Conservation (phyloP, 2,888 invertebrate species). For the Hirtodrosophila histrioides region DNA sequence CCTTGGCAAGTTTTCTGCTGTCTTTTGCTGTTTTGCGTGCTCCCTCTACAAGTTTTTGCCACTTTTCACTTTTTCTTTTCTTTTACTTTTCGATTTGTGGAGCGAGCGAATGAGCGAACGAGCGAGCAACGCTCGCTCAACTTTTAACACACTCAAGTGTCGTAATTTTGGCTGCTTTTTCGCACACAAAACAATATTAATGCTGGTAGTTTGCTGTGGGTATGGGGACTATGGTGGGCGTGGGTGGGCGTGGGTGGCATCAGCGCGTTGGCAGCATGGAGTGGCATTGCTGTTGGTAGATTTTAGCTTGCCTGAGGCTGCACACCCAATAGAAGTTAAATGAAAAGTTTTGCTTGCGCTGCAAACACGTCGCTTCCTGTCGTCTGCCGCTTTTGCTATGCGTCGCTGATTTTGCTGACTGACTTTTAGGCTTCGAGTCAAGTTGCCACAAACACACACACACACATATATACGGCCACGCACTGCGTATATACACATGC, state of each 20-base stretch:
- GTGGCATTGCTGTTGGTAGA: constrained; percentile 9
- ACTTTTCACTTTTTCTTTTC: constrained; percentile 73
- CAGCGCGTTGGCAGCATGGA: no score
- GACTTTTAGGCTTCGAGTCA: constrained; percentile 77
- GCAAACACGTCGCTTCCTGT: constrained; percentile 80
- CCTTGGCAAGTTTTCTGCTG: constrained; percentile 72
- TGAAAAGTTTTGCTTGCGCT: constrained; percentile 81
- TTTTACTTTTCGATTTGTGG: constrained; percentile 74
- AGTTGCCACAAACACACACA: constrained; percentile 45
- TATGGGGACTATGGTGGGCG: not conserved
- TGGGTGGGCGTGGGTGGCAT: constrained; percentile 9
- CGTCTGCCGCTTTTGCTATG: constrained; percentile 71
- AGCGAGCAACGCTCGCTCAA: constrained; percentile 59
- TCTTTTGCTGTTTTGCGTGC: constrained; percentile 79
- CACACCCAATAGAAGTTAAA: constrained; percentile 72
- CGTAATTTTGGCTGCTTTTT: constrained; percentile 81
- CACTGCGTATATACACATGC: constrained; percentile 60
- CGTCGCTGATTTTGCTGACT: constrained; percentile 77
- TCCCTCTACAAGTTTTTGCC: constrained; percentile 61
- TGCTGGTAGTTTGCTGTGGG: constrained; percentile 70
- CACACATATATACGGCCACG: constrained; percentile 20
- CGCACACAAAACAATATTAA: constrained; percentile 81
- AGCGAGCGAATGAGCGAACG: constrained; percentile 10
- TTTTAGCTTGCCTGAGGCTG: constrained; percentile 19
- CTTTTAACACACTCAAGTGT: constrained; percentile 82